Base-by-base conservation (phyloP, 2,797 vertebrate species). In the Clangula hyemalis region DNA sequence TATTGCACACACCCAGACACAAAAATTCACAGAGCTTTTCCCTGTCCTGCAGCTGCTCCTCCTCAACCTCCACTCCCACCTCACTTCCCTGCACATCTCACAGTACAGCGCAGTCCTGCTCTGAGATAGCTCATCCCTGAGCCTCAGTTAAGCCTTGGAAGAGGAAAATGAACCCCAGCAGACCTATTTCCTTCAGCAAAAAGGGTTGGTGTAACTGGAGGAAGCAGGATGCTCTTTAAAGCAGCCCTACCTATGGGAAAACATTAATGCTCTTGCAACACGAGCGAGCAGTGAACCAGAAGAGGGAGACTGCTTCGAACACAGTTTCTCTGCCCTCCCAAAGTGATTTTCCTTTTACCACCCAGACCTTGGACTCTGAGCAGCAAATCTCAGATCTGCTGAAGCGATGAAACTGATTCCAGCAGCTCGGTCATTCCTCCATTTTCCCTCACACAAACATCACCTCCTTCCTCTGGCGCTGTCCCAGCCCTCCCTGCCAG, bases 201-300 rank as follows among this genome's bases (percentile, higher is more conserved):
- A 9, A 32, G 54, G 28, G 7, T 6, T 47, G 16, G 0, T 2
- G 43, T 9, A 11, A 82, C 36, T 13, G 28, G 1, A 10, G 79
- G 70, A 76, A 57, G 36, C 13, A 5, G 70, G 81, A 41, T 10
- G 32, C 39, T 82, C 30, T 2, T 32, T 2, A 19, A 60, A 32
- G 4, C 28, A 1, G 51, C 16, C 30, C 21, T 41, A 56, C 13
- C 16, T 56, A 19, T 0, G 19, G 71, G 45, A n/a, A 22, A 66
- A 27, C 15, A 5, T 1, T 0, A 20, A 2, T 0, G 24, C 14
- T 20, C 69, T 30, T 0, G n/a, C 17, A 3, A 6, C 0, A 11
- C 0, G 34, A 19, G 58, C 0, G 17, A 13, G 84, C 39, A 2
- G 69, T 20, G 60, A 20, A 32, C 56, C 62, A 6, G 27, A 7